Evolutionary conservation across 2,888 invertebrate genomes (phyloP), one percentile per base, ranked within the genome.

Genomic region (Idaea biselata): DNA sequence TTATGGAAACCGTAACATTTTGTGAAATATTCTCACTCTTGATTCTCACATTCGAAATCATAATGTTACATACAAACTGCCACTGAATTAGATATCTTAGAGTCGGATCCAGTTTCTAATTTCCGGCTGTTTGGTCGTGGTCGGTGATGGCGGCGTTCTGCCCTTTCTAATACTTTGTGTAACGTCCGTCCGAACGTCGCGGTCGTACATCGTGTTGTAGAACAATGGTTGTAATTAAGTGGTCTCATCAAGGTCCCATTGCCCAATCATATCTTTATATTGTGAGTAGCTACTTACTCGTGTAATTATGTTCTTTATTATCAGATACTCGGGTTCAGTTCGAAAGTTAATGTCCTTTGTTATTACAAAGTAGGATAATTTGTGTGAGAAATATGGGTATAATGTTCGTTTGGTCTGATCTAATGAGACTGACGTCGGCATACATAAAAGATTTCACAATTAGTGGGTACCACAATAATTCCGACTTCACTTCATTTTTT

Each of bases 141-240:
- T 59, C 61, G 44, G 61, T 58, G 60, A 61, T 44, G 16, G 18
- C 25, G 57, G 17, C 66, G 67, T 53, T 63, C 63, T 63, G 65
- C 71, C 74, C 72, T 73, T 77, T 79, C 77, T 71, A 55, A 60
- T 64, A 63, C 58, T 64, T 62, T 67, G 66, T 68, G 69, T 72
- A 74, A 77, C 74, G 73, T 81, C 80, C 77, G 77, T 60, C 60
- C 25, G 25, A 3, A 25, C 5, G 5, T 25, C 25, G 25, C 5
- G n/a, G n/a, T n/a, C n/a, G n/a, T n/a, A 32, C 32, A 44, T 44
- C 44, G 14, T 70, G 64, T 69, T 72, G 68, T 66, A 74, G 76
- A 80, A 83, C 81, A 83, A 81, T 80, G 71, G 76, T 56, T 63
- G 71, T 74, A 80, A 81, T 81, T 79, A 80, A 73, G 73, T 68